Evolutionary conservation across 35 echinoderm and acorn worm species (phyloP).

Genomic region (Amphiura filiformis): DNA sequence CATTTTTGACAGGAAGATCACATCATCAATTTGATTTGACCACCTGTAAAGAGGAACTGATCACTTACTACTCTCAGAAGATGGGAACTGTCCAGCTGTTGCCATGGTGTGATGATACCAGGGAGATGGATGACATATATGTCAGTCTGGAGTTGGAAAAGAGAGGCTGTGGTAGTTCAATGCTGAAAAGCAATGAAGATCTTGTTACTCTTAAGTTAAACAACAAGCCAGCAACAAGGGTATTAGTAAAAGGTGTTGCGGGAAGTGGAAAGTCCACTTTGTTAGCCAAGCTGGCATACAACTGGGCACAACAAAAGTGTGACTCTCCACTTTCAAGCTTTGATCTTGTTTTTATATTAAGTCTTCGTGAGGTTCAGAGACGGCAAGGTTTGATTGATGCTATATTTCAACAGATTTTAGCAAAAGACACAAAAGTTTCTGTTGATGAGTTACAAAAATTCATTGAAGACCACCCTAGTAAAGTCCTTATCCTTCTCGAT

Average conservation of each 20-base stretch:
- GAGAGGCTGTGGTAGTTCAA: not conserved
- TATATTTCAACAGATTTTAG: slow-evolving; percentile 16
- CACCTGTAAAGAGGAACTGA: not conserved
- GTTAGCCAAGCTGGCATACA: not conserved
- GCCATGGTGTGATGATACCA: not conserved
- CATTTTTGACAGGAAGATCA: too few species aligned
- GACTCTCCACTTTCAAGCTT: not conserved
- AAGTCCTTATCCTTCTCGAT: slow-evolving; percentile 11
- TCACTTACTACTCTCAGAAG: not conserved
- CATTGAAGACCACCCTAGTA: not conserved
- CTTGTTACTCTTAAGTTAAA: not conserved
- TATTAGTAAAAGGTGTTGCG: not conserved
- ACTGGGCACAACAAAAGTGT: not conserved
- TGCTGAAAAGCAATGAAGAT: not conserved
- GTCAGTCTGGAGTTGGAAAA: not conserved
- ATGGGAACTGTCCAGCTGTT: not conserved
- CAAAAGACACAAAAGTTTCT: slow-evolving; percentile 26
- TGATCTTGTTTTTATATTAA: not conserved
- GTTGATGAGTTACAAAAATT: not conserved
- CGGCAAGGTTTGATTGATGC: not conserved
- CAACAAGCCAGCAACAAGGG: not conserved
- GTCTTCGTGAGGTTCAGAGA: not conserved
- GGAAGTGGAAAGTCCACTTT: not conserved
- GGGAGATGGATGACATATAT: not conserved
- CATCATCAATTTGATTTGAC: too few species aligned